Evolutionary conservation across 1,140 invertebrate species (phyloP).

Genomic region (Hylaeus anthracinus): DNA sequence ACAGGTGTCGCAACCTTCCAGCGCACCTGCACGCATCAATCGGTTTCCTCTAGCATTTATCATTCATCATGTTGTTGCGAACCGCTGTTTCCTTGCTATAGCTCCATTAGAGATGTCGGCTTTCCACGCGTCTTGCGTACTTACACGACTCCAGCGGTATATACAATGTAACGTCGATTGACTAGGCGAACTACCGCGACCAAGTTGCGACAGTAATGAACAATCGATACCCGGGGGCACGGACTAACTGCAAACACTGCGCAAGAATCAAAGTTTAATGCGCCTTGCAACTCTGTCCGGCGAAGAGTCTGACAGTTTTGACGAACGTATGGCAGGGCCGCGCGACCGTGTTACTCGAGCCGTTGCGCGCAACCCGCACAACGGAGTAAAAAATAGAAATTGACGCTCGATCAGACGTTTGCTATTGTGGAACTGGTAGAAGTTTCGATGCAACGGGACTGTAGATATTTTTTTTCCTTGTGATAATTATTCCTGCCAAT

Average conservation of each 20-base stretch:
- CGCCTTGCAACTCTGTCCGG: conserved; percentile 5
- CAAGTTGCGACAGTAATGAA: conserved; percentile 56
- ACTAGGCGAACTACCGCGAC: conserved; percentile 40
- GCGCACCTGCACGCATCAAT: not conserved
- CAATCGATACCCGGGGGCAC: conserved; percentile 47
- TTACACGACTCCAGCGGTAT: not conserved
- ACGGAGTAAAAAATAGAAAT: not conserved
- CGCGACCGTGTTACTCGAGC: conserved; percentile 32
- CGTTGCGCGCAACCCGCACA: conserved; percentile 11
- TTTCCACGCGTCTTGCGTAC: conserved; percentile 32
- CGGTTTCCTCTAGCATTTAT: conserved; percentile 17
- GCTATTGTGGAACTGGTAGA: not conserved
- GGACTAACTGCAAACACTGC: conserved; percentile 35
- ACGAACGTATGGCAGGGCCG: conserved; percentile 42
- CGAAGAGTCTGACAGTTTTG: conserved; percentile 54
- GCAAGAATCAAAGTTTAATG: conserved; percentile 51
- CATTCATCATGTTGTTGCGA: conserved; percentile 44
- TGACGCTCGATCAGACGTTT: not conserved
- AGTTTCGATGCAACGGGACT: not conserved
- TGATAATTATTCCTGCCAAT: too few relatives aligned
- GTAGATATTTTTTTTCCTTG: too few relatives aligned
- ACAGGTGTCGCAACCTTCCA: too few relatives aligned
- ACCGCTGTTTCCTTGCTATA: conserved; percentile 22
- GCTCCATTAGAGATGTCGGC: conserved; percentile 50
- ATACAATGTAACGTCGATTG: conserved; percentile 48